Percentiles rank a stretch among this genome's conserved stretches.
Conservation (phyloP, 2,888 invertebrate genomes). For the Carabus problematicus region DNA sequence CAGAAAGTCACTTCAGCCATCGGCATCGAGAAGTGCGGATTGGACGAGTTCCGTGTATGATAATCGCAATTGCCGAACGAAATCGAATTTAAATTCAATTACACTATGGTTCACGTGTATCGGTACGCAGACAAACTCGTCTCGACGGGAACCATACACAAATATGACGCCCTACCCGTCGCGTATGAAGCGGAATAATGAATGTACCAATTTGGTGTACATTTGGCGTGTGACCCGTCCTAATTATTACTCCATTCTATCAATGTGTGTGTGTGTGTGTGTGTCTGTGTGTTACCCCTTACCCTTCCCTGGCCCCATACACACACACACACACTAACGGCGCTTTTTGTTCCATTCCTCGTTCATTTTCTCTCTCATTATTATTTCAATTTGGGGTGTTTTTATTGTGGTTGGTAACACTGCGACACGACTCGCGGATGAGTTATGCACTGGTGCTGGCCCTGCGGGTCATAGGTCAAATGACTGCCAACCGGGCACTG, state of each 20-base stretch:
- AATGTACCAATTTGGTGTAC: slow-evolving; percentile 32
- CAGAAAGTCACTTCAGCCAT: no score
- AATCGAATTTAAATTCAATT: no score
- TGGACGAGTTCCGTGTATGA: no score
- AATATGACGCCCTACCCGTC: not conserved
- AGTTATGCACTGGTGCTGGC: slow-evolving; percentile 50
- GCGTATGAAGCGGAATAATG: slow-evolving; percentile 32
- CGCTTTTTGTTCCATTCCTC: not conserved
- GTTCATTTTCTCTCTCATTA: slow-evolving; percentile 25
- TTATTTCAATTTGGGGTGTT: slow-evolving; percentile 42
- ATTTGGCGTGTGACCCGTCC: slow-evolving; percentile 35
- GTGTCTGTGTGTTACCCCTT: no score
- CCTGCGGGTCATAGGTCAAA: slow-evolving; percentile 51
- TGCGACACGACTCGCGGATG: slow-evolving; percentile 44
- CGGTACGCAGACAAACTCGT: no score
- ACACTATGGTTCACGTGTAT: no score
- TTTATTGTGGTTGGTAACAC: slow-evolving; percentile 38
- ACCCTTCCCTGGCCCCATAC: no score
- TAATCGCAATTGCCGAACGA: no score
- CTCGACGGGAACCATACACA: no score
- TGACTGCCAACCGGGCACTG: slow-evolving; percentile 39
- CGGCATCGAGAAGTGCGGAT: no score
- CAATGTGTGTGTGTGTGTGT: not conserved
- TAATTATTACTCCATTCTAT: slow-evolving; percentile 33
- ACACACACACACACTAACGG: not conserved